phyloP scores from a whole-genome alignment of 35 echinoderm and acorn worm species.

The Nesometra sesokonis region DNA sequence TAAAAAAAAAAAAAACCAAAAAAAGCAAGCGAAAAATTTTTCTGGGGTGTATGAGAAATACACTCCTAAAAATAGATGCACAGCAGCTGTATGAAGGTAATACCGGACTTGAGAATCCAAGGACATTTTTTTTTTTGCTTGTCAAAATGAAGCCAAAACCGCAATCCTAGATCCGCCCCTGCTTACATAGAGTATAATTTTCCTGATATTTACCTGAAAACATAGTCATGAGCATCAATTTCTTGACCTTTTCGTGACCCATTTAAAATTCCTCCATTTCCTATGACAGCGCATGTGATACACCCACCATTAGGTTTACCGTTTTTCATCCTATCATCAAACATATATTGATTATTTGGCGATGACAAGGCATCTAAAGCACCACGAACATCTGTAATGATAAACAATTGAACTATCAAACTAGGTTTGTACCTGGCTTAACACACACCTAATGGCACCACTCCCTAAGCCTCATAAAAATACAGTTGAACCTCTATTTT shows the following conservation, averaged over 20 bases:
- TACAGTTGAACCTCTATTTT: too few species aligned
- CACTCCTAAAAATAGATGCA: too few species aligned
- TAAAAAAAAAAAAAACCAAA: too few species aligned
- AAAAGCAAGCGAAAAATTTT: background rate
- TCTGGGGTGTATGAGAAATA: too few species aligned
- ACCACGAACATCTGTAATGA: background rate
- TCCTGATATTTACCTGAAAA: constrained; percentile 41
- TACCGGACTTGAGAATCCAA: too few species aligned
- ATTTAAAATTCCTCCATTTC: constrained; percentile 60
- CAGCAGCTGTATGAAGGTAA: too few species aligned
- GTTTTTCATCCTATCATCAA: background rate
- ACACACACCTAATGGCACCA: too few species aligned
- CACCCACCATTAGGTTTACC: constrained; percentile 7
- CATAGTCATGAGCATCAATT: constrained; percentile 73
- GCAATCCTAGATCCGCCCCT: background rate
- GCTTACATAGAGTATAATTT: background rate
- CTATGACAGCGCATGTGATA: constrained; percentile 55
- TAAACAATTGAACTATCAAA: too few species aligned
- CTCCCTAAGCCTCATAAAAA: too few species aligned
- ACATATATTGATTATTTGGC: background rate
- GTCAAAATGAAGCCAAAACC: too few species aligned
- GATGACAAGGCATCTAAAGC: background rate
- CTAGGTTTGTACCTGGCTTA: too few species aligned
- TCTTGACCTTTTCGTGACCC: constrained; percentile 54
- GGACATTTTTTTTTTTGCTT: too few species aligned